phyloP scores from a whole-genome alignment of 2,888 invertebrate genomes.

The Anthophora plumipes region DNA sequence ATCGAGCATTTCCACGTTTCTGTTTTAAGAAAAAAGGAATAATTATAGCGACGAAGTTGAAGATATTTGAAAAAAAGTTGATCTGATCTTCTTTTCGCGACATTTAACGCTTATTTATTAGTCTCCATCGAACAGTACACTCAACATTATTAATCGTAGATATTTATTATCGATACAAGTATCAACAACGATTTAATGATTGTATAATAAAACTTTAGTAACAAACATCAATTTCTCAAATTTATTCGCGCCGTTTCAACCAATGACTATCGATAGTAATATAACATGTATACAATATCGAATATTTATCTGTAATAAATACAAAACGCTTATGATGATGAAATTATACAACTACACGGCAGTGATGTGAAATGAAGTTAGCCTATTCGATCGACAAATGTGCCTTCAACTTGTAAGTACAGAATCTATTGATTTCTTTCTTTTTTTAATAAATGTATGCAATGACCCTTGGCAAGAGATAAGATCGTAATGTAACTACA shows the following conservation, averaged over 20 bases:
- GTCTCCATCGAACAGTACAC: not conserved
- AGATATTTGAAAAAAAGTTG: too few relatives aligned
- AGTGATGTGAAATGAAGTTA: conserved; percentile 25
- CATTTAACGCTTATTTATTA: too few relatives aligned
- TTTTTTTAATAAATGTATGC: conserved; percentile 15
- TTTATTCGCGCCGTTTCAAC: conserved; percentile 52
- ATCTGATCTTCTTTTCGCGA: too few relatives aligned
- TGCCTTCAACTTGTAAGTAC: conserved; percentile 24
- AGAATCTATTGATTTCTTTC: conserved; percentile 11
- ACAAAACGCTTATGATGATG: conserved; percentile 44
- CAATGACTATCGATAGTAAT: conserved; percentile 50
- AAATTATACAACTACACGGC: conserved; percentile 28
- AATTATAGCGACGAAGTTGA: too few relatives aligned
- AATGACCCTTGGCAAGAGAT: conserved; percentile 61
- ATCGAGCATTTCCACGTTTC: not conserved
- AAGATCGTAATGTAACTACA: conserved; percentile 50
- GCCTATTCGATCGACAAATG: conserved; percentile 22
- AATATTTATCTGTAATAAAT: conserved; percentile 57
- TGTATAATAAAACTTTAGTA: conserved; percentile 73
- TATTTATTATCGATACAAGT: conserved; percentile 76
- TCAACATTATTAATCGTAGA: conserved; percentile 63
- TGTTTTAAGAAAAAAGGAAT: too few relatives aligned
- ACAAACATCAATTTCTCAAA: conserved; percentile 68
- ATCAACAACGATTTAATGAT: conserved; percentile 77
- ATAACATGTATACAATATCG: conserved; percentile 57